A percentile compares a stretch with the other conserved stretches of the same genome.
These are phyloP conservation scores for Nylanderia fulva DNA, from an alignment of 1,140 invertebrate species.

Conservation along the genomic window DNA sequence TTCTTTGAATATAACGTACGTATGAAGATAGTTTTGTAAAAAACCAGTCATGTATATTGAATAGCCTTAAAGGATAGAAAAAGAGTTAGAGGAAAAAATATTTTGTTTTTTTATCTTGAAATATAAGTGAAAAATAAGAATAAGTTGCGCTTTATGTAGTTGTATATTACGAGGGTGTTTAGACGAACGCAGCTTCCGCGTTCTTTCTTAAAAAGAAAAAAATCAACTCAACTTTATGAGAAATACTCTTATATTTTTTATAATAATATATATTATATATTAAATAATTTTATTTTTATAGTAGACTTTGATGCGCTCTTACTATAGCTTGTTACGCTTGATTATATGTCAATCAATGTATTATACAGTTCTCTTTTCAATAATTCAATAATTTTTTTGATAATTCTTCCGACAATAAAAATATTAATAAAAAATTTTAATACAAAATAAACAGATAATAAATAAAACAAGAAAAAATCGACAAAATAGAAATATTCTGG, in stretches of 20 bases:
- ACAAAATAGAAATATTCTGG: not conserved
- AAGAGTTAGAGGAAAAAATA: not conserved
- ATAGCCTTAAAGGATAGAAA: constrained; percentile 28
- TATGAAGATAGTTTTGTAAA: not conserved
- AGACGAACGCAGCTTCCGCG: not conserved
- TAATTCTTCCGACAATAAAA: constrained; percentile 1
- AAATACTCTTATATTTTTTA: not conserved
- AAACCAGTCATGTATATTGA: constrained; percentile 31
- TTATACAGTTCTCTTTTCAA: not conserved
- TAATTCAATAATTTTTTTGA: not conserved
- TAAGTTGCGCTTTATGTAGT: not conserved
- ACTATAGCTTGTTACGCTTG: not conserved
- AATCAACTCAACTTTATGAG: not conserved
- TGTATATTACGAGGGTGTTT: not conserved
- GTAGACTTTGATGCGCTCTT: not conserved
- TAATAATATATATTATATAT: too few species aligned
- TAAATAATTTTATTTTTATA: too few species aligned
- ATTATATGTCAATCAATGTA: not conserved
- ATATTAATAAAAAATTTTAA: not conserved
- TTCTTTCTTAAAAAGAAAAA: not conserved
- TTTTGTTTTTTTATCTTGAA: not conserved
- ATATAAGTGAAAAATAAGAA: not conserved
- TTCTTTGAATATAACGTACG: constrained; percentile 1
- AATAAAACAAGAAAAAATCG: not conserved
- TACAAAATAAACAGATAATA: not conserved